A percentile compares a stretch with the other conserved stretches of the same genome.
These are phyloP conservation scores for Lapara coniferarum DNA, from an alignment of 2,888 invertebrate species.

Conservation along the genomic window DNA sequence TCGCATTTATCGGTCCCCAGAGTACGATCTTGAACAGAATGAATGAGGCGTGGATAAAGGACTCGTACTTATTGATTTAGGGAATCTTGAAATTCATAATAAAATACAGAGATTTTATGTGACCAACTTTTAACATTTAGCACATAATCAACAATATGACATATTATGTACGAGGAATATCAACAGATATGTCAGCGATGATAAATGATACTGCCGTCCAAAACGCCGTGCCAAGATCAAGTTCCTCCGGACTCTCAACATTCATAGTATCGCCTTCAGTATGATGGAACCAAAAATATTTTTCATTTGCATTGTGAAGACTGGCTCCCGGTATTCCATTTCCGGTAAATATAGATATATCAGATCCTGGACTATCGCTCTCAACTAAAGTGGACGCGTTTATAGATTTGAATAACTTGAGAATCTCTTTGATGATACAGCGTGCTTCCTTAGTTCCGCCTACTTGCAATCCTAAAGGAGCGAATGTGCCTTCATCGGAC, in stretches of 20 bases:
- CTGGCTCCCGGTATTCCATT: constrained; percentile 89
- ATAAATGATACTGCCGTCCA: constrained; percentile 91
- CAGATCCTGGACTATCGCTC: constrained; percentile 86
- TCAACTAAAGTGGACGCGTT: constrained; percentile 85
- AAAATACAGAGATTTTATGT: no score
- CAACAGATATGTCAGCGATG: constrained; percentile 89
- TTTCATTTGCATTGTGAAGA: constrained; percentile 86
- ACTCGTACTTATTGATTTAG: constrained; percentile 47
- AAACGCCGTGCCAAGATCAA: constrained; percentile 90
- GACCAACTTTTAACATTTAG: neutral
- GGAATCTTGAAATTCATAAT: constrained; percentile 8
- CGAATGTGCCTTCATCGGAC: constrained; percentile 92
- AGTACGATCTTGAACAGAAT: constrained; percentile 58
- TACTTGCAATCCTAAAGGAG: constrained; percentile 87
- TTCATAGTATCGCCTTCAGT: constrained; percentile 91
- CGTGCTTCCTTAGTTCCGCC: constrained; percentile 84
- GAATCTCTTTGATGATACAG: constrained; percentile 87
- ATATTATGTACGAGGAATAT: constrained; percentile 82
- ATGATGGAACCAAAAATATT: constrained; percentile 91
- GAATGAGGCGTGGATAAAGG: constrained; percentile 65
- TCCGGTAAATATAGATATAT: constrained; percentile 85
- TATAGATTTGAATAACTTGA: constrained; percentile 86
- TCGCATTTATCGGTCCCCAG: constrained; percentile 63
- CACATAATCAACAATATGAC: neutral
- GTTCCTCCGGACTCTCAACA: constrained; percentile 86